Percentiles rank a stretch among this genome's conserved stretches.
phyloP scores from a whole-genome alignment of 2,113 vertebrate genomes.

The Piprites chloris region DNA sequence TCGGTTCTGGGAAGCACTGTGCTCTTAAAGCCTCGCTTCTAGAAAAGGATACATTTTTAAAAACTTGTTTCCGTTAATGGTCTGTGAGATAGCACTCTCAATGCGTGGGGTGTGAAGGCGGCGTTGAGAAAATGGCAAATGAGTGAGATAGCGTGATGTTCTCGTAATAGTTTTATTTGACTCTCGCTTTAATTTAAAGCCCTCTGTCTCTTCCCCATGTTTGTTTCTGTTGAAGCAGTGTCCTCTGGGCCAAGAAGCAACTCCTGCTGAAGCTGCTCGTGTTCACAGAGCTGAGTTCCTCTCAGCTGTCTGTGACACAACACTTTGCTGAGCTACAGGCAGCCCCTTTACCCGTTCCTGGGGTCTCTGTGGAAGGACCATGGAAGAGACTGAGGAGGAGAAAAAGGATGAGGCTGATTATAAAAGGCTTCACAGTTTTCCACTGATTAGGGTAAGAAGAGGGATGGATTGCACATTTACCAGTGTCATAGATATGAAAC shows the following conservation, averaged over 20 bases:
- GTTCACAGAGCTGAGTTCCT: background rate
- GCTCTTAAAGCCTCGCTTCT: background rate
- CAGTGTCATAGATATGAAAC: background rate
- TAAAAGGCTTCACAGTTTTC: conserved; percentile 92
- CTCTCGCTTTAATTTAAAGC: background rate
- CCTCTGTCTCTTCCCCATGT: background rate
- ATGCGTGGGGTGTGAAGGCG: background rate
- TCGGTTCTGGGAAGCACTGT: background rate
- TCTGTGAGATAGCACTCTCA: background rate
- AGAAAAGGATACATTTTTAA: background rate
- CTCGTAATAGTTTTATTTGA: background rate
- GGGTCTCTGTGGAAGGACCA: conserved; percentile 67
- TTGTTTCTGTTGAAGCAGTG: conserved; percentile 25
- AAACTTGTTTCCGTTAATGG: background rate
- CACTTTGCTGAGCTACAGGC: background rate
- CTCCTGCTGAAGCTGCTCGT: conserved; percentile 6
- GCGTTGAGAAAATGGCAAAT: background rate
- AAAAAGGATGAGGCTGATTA: conserved; percentile 96
- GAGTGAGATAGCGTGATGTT: background rate
- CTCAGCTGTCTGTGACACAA: background rate
- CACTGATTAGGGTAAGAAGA: conserved; percentile 88
- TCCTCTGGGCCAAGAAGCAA: background rate
- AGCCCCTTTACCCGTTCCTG: background rate
- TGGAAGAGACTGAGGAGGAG: conserved; percentile 87
- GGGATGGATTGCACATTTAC: background rate